Percentiles rank a stretch among this genome's conserved stretches.
phyloP scores from a whole-genome alignment of 2,797 vertebrate genomes.

The Cynopterus sphinx region DNA sequence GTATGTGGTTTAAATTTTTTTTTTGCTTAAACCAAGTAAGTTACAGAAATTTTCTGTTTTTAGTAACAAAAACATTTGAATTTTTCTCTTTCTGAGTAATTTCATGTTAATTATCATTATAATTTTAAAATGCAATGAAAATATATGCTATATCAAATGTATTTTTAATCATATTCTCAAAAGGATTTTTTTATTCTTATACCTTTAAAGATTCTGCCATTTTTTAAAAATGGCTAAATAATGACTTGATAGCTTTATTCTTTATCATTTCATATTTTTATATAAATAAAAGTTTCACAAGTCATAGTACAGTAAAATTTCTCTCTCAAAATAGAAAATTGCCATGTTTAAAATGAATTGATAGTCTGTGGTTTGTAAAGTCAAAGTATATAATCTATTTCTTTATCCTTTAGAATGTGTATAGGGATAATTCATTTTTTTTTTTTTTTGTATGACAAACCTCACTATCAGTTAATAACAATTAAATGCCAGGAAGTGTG shows the following conservation, averaged over 20 bases:
- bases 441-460: not conserved
- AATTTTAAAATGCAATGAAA: slow-evolving; percentile 38
- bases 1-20: not conserved
- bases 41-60: not conserved
- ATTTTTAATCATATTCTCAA: not conserved
- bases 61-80: slow-evolving; percentile 12
- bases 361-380: not conserved
- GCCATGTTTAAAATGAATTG: not conserved
- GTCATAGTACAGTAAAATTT: not conserved
- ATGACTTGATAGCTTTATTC: not conserved
- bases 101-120: slow-evolving; percentile 13
- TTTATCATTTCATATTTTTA: not conserved
- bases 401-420: not conserved
- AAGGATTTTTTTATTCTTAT: not conserved
- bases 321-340: not conserved
- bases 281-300: slow-evolving; percentile 13
- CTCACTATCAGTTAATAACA: not conserved
- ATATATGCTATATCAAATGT: not conserved
- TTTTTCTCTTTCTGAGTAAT: not conserved
- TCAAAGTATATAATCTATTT: not conserved
- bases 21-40: not conserved
- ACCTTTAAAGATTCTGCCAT: not conserved
- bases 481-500: not conserved
- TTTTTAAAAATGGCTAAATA: slow-evolving; percentile 21
- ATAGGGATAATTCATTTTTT: not conserved